Base-by-base conservation (phyloP, 2,797 vertebrate species). In the Myotis pilosus region DNA sequence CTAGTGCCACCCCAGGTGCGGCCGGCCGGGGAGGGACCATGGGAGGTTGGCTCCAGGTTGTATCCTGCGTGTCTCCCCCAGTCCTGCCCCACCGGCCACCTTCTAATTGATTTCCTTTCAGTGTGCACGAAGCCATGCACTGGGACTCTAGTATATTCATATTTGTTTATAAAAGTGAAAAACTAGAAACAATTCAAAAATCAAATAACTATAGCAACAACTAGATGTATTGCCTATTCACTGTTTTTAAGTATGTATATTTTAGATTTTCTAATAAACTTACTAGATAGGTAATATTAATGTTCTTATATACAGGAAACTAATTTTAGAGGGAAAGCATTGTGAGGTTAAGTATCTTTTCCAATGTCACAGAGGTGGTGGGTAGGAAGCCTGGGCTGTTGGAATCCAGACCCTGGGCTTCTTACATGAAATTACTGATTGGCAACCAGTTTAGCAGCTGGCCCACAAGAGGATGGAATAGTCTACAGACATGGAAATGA, bases 101-200 rank as follows among this genome's bases (percentile, higher is more conserved):
- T 60, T 28, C 25, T 60, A 60, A 60, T 30, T 60, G 12, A 60
- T 60, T 60, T 28, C 57, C 57, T 60, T 60, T 28, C 25, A 13
- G 12, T 60, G 57, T 60, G 57, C 57, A 13, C 0, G 2, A 60
- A 60, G 28, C 57, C 5, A 1, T 60, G 57, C 57, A 60, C 25
- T 60, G 25, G 57, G 57, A 60, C 57, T 60, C 57, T 60, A 60
- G 25, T 30, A 25, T 74, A 69, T 41, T 89, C 2, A 69, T 83
- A 74, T 53, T n/a, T 94, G 33, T 64, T 83, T 93, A 72, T 38
- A 74, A 57, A 71, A 76, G 16, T 75, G 17, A 82, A 81, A 68
- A 55, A 17, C 83, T 38, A 64, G 12, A 76, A 92, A 72, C 8
- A 85, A 89, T 76, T 85, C 9, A 76, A 95, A 95, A 83, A 60